phyloP scores from a whole-genome alignment of 2,113 vertebrate species.

The Xiphorhynchus elegans region DNA sequence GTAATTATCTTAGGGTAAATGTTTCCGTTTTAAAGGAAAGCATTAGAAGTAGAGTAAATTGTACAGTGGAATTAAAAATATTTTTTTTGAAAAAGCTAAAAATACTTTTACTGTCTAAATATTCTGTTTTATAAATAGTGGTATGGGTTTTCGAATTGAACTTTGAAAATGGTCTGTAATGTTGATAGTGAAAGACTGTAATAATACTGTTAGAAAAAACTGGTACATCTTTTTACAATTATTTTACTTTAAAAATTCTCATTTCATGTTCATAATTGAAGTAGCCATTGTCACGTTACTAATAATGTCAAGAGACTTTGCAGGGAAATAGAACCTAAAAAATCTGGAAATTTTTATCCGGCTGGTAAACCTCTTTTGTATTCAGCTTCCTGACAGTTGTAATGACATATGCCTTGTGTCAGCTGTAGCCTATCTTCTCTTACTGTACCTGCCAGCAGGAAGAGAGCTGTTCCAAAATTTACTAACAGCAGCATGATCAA shows the following conservation, averaged over 20 bases:
- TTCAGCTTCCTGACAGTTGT: constrained; percentile 48
- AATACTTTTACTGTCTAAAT: not conserved
- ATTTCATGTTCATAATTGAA: not conserved
- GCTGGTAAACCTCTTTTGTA: not conserved
- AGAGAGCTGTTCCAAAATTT: constrained; percentile 37
- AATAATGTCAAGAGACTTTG: not conserved
- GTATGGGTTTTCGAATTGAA: not conserved
- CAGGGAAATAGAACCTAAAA: not conserved
- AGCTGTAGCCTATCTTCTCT: constrained; percentile 12
- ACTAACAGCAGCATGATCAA: constrained; percentile 33
- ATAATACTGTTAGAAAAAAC: not conserved
- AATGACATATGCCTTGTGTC: constrained; percentile 33
- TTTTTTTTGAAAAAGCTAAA: not conserved
- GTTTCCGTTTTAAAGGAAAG: not conserved
- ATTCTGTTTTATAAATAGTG: not conserved
- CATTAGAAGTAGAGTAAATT: not conserved
- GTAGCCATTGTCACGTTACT: not conserved
- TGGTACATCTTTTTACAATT: not conserved
- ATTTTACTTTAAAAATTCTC: not conserved
- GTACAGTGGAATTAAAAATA: not conserved
- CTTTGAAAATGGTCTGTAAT: not conserved
- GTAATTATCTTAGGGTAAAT: not conserved
- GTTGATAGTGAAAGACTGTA: not conserved
- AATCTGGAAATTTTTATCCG: not conserved
- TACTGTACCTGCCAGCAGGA: not conserved